Evolutionary conservation across 2,113 vertebrate genomes (phyloP).

Genomic region (Chloroceryle aenea): DNA sequence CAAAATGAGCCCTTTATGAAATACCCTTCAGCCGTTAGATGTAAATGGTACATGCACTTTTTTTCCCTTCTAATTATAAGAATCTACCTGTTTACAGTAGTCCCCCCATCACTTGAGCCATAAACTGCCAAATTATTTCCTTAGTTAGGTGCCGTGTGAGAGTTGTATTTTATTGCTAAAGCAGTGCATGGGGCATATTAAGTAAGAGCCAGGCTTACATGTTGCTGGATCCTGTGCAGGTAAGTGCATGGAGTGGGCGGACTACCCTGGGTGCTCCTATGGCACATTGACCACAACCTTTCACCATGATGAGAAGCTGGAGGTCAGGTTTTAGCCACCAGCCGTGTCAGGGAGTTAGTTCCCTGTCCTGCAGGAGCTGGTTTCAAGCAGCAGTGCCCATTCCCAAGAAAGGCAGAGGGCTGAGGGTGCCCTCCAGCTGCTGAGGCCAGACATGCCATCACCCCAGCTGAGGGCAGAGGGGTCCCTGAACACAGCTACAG

Average conservation of each 20-base stretch:
- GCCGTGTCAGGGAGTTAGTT: background rate
- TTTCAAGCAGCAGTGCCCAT: background rate
- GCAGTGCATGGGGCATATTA: background rate
- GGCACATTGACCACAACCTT: background rate
- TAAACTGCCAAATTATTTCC: background rate
- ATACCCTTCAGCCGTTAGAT: background rate
- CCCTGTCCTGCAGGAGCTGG: background rate
- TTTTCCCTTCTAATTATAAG: conserved; percentile 25
- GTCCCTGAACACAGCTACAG: background rate
- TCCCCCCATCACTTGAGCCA: background rate
- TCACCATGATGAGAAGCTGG: background rate
- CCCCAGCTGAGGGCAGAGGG: rapidly evolving
- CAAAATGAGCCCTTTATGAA: background rate
- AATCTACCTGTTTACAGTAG: conserved; percentile 41
- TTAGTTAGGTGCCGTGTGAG: background rate
- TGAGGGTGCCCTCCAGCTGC: background rate
- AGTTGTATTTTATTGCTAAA: background rate
- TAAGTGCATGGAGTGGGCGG: rapidly evolving
- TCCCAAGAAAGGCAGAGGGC: background rate
- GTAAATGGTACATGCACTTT: background rate
- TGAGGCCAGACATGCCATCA: background rate
- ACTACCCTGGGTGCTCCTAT: rapidly evolving
- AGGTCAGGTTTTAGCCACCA: background rate
- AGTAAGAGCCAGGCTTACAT: background rate
- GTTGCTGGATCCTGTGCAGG: rapidly evolving